Evolutionary conservation across 2,797 vertebrate species (phyloP).

Genomic region (Harpagifer antarcticus): DNA sequence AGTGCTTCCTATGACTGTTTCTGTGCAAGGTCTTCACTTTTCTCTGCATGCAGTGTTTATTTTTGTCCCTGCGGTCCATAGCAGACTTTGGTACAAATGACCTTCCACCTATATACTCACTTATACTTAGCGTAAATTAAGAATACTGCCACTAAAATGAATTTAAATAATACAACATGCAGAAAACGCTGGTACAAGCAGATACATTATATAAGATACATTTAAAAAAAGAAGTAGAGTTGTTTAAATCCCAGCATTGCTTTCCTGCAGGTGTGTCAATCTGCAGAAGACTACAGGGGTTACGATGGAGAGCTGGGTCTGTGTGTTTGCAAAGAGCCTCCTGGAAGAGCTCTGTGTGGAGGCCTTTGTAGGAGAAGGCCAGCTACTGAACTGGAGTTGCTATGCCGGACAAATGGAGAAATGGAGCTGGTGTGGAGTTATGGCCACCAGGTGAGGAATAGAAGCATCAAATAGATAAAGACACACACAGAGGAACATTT

Average conservation of each 20-base stretch:
- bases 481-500: neutral
- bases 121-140: neutral
- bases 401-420: conserved; percentile 67
- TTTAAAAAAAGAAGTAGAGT: neutral
- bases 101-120: conserved; percentile 48
- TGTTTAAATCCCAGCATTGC: neutral
- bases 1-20: conserved; percentile 25
- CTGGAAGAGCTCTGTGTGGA: conserved; percentile 77
- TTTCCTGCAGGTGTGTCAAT: conserved; percentile 86
- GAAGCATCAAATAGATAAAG: neutral
- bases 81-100: conserved; percentile 25
- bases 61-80: conserved; percentile 19
- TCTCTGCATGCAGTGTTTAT: conserved; percentile 32
- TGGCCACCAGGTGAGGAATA: conserved; percentile 66
- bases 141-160: neutral
- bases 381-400: conserved; percentile 72
- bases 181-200: neutral
- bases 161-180: neutral
- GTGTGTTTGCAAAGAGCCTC: conserved; percentile 85
- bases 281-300: conserved; percentile 82
- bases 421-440: conserved; percentile 81
- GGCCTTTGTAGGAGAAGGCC: conserved; percentile 75
- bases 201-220: neutral
- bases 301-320: conserved; percentile 89
- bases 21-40: conserved; percentile 9